Evolutionary conservation across 1,140 invertebrate species (phyloP).

Genomic region (Pinna nobilis): DNA sequence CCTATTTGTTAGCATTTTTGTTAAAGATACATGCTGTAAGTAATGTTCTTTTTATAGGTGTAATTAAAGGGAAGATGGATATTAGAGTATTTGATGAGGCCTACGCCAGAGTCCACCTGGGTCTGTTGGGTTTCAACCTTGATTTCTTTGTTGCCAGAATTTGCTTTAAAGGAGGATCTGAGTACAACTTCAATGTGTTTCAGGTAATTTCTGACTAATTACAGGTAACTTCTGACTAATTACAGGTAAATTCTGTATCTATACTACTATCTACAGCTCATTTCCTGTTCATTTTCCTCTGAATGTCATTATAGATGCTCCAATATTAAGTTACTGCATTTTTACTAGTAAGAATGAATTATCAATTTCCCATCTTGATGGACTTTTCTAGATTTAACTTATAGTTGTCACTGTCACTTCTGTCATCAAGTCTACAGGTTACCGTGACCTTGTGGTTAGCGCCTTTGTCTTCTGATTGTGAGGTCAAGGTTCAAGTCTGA

Average conservation of each 20-base stretch:
- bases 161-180: constrained; percentile 55
- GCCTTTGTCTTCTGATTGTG: too few species aligned
- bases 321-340: too few species aligned
- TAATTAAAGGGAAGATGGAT: constrained; percentile 42
- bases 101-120: constrained; percentile 52
- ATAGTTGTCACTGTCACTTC: too few species aligned
- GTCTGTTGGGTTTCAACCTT: constrained; percentile 45
- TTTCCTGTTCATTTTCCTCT: neutral
- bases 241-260: neutral
- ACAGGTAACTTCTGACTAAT: too few species aligned
- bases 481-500: too few species aligned
- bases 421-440: too few species aligned
- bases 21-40: neutral
- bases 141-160: constrained; percentile 55
- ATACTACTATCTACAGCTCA: neutral
- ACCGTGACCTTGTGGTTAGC: too few species aligned
- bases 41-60: neutral
- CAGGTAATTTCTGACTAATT: constrained; percentile 48
- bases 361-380: too few species aligned
- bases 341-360: too few species aligned
- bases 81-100: constrained; percentile 55
- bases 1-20: too few species aligned
- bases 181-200: constrained; percentile 58
- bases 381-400: too few species aligned
- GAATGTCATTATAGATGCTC: too few species aligned